Evolutionary conservation across 2,888 invertebrate genomes (phyloP), one percentile per base, ranked within the genome.

Genomic region (Hirtodrosophila duncani): DNA sequence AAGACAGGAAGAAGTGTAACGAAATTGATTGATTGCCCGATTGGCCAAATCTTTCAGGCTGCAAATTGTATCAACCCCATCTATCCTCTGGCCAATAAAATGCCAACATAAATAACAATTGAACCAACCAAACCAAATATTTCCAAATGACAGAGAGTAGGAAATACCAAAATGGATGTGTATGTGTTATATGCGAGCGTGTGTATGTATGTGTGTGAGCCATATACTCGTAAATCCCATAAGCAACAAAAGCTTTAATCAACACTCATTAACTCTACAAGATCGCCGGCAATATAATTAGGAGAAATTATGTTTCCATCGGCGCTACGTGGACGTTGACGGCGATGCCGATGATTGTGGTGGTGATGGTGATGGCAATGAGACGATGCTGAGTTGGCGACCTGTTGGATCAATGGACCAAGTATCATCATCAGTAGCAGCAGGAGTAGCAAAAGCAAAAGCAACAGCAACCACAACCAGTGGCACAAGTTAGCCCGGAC

Each of bases 271-370:
- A 81, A 65, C 57, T 81, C 59, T 52, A 72, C 64, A 61, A 78
- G 67, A 63, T 79, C 63, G 69, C 58, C 63, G 67, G 69, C 68
- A 81, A 63, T 79, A 83, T 77, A 82, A 82, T 82, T 82, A 83
- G 77, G 77, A 67, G 75, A 83, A 82, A 82, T 82, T 81, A 83
- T 82, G 77, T 81, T 77, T 81, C 77, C 77, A 75, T 67, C 64
- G 83, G 63, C 71, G 78, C 75, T 67, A 65, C 57, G 50, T 31
- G 45, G 55, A 63, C 49, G 51, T 17, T 4, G 50, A 53, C 41
- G 30, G 31, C 29, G 43, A 53, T 24, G 30, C 37, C 30, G 43
- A 42, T 53, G 14, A 30, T 29, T 9, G 34, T 45, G 29, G 36
- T 62, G 23, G 26, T 26, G 11, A 37, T 16, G 14, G 10, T 10